Base-by-base conservation (phyloP, 2,113 vertebrate species). In the Heterochromis multidens region DNA sequence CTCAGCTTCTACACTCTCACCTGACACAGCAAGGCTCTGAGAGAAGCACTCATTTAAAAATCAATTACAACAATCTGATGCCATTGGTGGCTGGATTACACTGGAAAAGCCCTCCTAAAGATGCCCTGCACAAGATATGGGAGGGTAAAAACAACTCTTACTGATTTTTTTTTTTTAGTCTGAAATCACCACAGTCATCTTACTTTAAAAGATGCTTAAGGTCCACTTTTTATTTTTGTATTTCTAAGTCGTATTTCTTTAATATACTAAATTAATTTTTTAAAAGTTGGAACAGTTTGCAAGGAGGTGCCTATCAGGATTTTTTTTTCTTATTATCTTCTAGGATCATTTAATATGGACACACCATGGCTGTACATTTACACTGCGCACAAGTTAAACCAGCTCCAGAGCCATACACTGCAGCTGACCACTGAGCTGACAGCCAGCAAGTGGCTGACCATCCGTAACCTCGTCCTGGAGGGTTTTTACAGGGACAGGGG, bases 321-420 rank as follows among this genome's bases (percentile, higher is more conserved):
- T 19, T 52, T 52, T 74, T 52, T 31, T 35, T 33, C 4, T 74
- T 62, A 8, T 57, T 70, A 5, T 80, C 17, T 5, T 58, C 83
- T 89, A 98, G 97, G 97, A 33, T 92, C 89, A 2, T 94, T 98
- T 82, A 97, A 93, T 81, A 90, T 97, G 94, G 96, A 97, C 87
- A 97, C 96, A 1, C 97, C 97, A 0, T 97, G 97, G 97, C 91
- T 97, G 10, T 96, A 96, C 82, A 56, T 98, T 61, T 94, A 95
- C 52, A 86, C 82, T 1, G 77, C 95, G 72, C 96, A 97, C 90
- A 97, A 95, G 81, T 91, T 97, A 49, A 94, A 93, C 77, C 96
- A 95, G 84, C 95, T 95, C 35, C 96, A 96, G 33, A 89, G 21
- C 16, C 95, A 95, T 82, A 85, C 88, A 7, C 92, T 96, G 52